These are phyloP conservation scores for Eonycteris spelaea DNA, from an alignment of 2,113 vertebrate species.

Conservation along the genomic window DNA sequence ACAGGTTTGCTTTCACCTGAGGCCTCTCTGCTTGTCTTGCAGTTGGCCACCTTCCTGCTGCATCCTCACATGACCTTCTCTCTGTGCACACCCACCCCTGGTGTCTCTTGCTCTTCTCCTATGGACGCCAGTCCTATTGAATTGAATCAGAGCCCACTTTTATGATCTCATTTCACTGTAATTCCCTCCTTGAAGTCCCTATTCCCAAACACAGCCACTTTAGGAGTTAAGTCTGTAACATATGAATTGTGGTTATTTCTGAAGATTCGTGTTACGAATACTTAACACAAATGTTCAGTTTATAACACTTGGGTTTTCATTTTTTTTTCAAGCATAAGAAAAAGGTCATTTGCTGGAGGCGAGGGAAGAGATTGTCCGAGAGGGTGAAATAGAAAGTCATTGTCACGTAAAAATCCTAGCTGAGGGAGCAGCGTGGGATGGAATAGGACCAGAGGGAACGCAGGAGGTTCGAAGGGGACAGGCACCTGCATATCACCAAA, in stretches of 20 bases:
- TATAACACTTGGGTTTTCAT: neutral
- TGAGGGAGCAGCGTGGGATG: neutral
- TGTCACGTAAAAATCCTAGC: neutral
- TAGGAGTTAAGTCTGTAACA: neutral
- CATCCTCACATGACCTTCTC: too few species aligned
- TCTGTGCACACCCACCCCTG: neutral
- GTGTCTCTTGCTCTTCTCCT: neutral
- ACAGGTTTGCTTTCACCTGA: neutral
- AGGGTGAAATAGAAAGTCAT: neutral
- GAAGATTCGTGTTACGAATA: too few species aligned
- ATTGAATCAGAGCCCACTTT: too few species aligned
- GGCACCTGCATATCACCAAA: neutral
- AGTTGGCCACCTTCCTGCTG: neutral
- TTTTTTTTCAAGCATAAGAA: neutral
- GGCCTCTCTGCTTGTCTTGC: neutral
- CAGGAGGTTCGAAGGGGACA: too few species aligned
- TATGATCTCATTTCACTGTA: neutral
- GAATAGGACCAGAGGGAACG: neutral
- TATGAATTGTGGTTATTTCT: neutral
- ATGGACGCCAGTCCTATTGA: neutral
- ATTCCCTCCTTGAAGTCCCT: neutral
- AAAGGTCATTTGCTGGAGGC: neutral
- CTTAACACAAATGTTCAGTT: neutral
- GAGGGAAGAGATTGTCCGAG: neutral
- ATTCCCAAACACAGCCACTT: neutral